phyloP scores from a whole-genome alignment of 2,113 vertebrate species.

The Rhinichthys klamathensis region DNA sequence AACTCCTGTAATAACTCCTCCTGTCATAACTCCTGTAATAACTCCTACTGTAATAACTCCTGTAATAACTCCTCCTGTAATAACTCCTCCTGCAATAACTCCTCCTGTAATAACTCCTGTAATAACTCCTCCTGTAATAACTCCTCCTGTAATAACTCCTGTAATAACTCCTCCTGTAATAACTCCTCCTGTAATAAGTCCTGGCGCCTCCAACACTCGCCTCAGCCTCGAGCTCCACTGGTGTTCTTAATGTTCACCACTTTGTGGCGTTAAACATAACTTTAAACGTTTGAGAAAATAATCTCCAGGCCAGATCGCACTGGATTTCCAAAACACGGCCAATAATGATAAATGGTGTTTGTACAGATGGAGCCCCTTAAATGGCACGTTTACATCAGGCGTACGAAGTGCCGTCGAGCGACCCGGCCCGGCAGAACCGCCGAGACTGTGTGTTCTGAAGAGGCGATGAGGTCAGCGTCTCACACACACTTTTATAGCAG shows the following conservation, averaged over 20 bases:
- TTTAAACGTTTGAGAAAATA: constrained; percentile 47
- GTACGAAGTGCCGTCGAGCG: not conserved
- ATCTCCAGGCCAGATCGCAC: constrained; percentile 33
- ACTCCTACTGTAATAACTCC: too few relatives aligned
- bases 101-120: too few relatives aligned
- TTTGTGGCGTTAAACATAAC: constrained; percentile 50
- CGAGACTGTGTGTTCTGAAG: not conserved
- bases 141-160: too few relatives aligned
- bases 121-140: too few relatives aligned
- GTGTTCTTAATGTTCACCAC: constrained; percentile 44
- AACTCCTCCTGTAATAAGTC: too few relatives aligned
- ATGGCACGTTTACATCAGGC: constrained; percentile 23
- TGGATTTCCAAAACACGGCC: constrained; percentile 8
- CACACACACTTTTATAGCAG: not conserved
- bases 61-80: too few relatives aligned
- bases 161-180: too few relatives aligned
- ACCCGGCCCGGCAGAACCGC: too few relatives aligned
- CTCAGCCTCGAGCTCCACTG: constrained; percentile 27
- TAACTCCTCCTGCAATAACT: too few relatives aligned
- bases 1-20: too few relatives aligned
- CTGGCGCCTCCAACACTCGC: not conserved
- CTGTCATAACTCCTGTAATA: too few relatives aligned
- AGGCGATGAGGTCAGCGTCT: not conserved
- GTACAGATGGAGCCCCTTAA: constrained; percentile 50
- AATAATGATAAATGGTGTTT: constrained; percentile 48